Evolutionary conservation across 2,888 invertebrate genomes (phyloP).

Genomic region (Mythimna albipuncta): DNA sequence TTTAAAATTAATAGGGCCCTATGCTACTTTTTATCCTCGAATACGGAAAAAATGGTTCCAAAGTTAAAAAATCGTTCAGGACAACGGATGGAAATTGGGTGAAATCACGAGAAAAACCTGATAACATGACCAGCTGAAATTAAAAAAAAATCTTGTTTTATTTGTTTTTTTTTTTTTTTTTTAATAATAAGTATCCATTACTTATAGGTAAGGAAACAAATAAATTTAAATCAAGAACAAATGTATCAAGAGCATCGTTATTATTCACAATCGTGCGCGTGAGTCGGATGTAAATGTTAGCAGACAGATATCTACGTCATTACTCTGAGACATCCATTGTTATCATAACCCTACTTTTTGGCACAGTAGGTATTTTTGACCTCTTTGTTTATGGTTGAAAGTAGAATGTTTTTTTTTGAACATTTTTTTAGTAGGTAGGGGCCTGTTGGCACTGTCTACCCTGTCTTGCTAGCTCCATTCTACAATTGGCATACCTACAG

Average conservation of each 20-base stretch:
- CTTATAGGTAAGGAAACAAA: conserved; percentile 2
- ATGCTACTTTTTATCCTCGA: too few species aligned
- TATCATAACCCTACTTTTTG: conserved; percentile 26
- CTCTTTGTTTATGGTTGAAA: background rate
- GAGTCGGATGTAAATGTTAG: conserved; percentile 32
- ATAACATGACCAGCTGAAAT: background rate
- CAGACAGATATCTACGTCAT: conserved; percentile 17
- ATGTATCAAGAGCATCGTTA: conserved; percentile 5
- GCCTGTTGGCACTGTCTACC: background rate
- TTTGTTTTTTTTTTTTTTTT: too few species aligned
- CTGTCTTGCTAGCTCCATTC: background rate
- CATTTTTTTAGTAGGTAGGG: background rate
- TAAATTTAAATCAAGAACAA: conserved; percentile 7
- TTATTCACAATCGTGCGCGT: conserved; percentile 40
- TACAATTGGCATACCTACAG: background rate
- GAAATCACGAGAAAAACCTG: background rate
- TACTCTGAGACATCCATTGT: conserved; percentile 39
- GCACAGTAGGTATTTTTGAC: conserved; percentile 10
- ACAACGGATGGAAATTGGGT: too few species aligned
- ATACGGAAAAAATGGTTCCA: too few species aligned
- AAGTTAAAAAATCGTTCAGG: too few species aligned
- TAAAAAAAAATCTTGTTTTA: too few species aligned
- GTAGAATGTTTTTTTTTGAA: background rate
- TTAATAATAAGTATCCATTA: background rate
- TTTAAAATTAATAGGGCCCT: too few species aligned